phyloP scores from a whole-genome alignment of 1,140 invertebrate species.

The Drosophila navojoa region DNA sequence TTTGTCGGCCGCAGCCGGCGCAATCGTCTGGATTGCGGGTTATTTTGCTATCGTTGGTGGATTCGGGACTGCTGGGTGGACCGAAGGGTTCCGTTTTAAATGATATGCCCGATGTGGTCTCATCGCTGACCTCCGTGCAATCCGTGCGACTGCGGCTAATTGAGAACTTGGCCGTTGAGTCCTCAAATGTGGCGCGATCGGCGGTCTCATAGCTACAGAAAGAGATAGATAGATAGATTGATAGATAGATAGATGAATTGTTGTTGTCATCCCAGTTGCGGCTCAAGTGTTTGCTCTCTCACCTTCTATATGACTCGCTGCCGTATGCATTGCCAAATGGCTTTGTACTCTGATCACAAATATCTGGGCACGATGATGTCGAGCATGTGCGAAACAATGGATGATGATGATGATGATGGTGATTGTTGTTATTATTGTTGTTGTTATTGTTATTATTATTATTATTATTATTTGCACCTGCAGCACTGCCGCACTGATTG shows the following conservation, averaged over 20 bases:
- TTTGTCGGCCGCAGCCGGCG: conserved; percentile 83
- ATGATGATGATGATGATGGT: conserved; percentile 41
- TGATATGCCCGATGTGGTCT: conserved; percentile 80
- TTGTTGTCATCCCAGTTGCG: neutral
- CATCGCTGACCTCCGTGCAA: conserved; percentile 77
- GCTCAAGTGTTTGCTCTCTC: conserved; percentile 3
- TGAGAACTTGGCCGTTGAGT: conserved; percentile 76
- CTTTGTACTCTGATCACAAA: conserved; percentile 84
- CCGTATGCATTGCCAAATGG: conserved; percentile 78
- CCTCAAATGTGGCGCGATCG: conserved; percentile 77
- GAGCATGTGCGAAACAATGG: conserved; percentile 80
- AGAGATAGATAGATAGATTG: neutral
- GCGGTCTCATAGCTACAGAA: conserved; percentile 73
- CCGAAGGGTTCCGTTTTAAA: conserved; percentile 83
- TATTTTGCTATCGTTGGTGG: conserved; percentile 75
- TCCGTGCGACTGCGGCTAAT: conserved; percentile 76
- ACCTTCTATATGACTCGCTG: conserved; percentile 83
- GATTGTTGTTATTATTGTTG: no score
- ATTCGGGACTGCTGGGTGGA: conserved; percentile 82
- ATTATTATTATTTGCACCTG: conserved; percentile 80
- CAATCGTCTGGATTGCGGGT: conserved; percentile 77
- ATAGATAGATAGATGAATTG: neutral
- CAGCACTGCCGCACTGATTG: conserved; percentile 80
- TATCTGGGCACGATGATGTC: conserved; percentile 79
- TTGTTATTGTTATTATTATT: conserved; percentile 53